Base-by-base conservation (phyloP, 1,140 invertebrate genomes). In the Nephila pilipes region DNA sequence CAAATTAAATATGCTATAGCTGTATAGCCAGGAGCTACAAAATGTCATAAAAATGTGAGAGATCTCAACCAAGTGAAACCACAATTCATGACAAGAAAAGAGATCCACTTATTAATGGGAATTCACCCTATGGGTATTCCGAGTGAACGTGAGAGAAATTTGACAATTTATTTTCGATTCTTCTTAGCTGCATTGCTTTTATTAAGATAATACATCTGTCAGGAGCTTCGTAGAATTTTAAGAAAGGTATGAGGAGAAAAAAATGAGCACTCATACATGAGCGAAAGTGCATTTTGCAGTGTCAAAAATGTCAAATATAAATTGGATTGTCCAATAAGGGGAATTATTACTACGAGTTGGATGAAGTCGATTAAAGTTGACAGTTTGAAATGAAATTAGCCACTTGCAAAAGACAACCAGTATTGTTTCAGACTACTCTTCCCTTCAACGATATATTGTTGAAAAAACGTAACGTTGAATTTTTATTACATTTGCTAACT, bases 181-280 rank as follows among this genome's bases (percentile, higher is more conserved):
- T 81, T 81, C 38, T 81, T 55, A 2, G 38, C n/a, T n/a, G 36
- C 36, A 10, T 81, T 81, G 25, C 38, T 81, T 81, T 81, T 81
- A 81, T 81, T 81, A 81, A 20, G 10, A 81, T 46, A 81, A 81
- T 81, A 55, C 80, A 81, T 81, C 80, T 81, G 80, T 81, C 80
- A 81, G 2, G 80, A 75, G 32, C 69, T 32, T 75, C 69, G 69
- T 12, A 32, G 29, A 32, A 75, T 75, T 75, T 75, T 75, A 75
- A 75, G 69, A n/a, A 16, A 29, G 25, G 29, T 18, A 75, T 3
- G 25, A 25, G 63, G 22, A 12, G 14, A 5, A 69, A 69, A 69
- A 69, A 69, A 36, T 36, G 36, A 75, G 29, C 16, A 75, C 29
- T 36, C 16, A 29, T n/a, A 65, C 10, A 18, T 75, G 32, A 36